These are phyloP conservation scores for Halictus rubicundus DNA, from an alignment of 1,140 invertebrate species.

Conservation along the genomic window DNA sequence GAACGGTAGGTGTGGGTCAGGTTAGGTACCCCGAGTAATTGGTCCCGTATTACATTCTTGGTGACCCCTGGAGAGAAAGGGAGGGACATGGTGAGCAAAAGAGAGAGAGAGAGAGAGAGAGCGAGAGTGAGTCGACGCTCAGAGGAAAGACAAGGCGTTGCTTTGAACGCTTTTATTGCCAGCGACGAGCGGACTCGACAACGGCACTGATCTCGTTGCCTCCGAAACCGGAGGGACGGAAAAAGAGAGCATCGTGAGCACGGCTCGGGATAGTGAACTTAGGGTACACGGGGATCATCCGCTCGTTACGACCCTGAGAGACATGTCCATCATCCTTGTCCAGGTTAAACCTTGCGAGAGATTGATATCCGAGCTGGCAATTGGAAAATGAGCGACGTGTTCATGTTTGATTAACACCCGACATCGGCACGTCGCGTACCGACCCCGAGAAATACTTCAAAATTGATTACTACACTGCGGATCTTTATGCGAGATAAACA, in stretches of 20 bases:
- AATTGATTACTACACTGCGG: too few species aligned
- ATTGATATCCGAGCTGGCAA: too few species aligned
- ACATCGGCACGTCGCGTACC: too few species aligned
- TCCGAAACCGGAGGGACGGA: conserved; percentile 13
- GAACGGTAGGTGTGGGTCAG: conserved; percentile 36
- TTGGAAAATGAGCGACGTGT: too few species aligned
- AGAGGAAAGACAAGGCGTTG: conserved; percentile 48
- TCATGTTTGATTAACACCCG: too few species aligned
- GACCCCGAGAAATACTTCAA: too few species aligned
- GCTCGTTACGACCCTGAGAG: background rate
- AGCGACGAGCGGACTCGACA: conserved; percentile 28
- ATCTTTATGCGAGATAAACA: too few species aligned
- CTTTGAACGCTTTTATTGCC: conserved; percentile 60
- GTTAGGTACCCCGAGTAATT: conserved; percentile 71
- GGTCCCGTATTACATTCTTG: conserved; percentile 77
- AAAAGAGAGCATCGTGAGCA: background rate
- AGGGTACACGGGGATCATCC: background rate
- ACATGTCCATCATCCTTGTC: too few species aligned
- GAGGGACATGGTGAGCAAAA: too few species aligned
- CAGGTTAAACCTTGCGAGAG: too few species aligned
- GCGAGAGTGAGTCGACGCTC: background rate
- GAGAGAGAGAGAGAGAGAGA: too few species aligned
- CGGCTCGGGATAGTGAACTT: conserved; percentile 3
- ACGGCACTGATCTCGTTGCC: conserved; percentile 42
- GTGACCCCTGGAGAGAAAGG: conserved; percentile 42